Evolutionary conservation across 2,797 vertebrate species (phyloP), one percentile per base, ranked within the genome.

Genomic region (Botia kubotai): DNA sequence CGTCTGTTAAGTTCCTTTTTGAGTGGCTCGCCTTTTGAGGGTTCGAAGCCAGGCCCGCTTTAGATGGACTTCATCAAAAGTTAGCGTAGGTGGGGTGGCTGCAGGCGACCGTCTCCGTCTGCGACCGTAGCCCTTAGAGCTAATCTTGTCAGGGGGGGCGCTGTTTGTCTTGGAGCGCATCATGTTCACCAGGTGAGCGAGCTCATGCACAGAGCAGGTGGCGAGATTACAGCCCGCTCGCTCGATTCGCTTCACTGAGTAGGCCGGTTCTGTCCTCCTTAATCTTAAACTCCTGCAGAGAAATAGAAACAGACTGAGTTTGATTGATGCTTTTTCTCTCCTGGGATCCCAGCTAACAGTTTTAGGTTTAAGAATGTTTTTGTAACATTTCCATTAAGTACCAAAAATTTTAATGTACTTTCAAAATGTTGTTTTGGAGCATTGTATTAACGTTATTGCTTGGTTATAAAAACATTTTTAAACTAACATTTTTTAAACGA

Each of bases 161-260:
- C 72, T 87, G 82, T 72, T 52, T 13, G 89, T 79, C 82, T 90
- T 92, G 84, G 90, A 91, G 5, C 86, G 93, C 0, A 92, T 72
- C 72, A 91, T 89, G 87, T 89, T 88, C 84, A 98, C 86, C 62
- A 87, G 85, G 71, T 96, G 87, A n/a, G 92, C 85, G 89, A 98
- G 87, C 52, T 96, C 93, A 6, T 96, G 95, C 83, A 95, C 89
- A 0, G 91, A 86, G 89, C 96, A 98, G 0, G 96, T 97, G 72
- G 94, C 89, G 6, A 99, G 92, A 29, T 87, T 84, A 84, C 97
- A 98, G 66, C 95, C 93, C 0, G 88, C 66, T 10, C 87, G 80
- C 73, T 91, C 85, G 75, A 96, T 93, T 87, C 96, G 94, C 89
- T 91, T 94, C 77, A 86, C 95, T 93, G 88, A 90, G 84, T 79